Conservation (phyloP, 2,797 vertebrate species). For the Acomys russatus region DNA sequence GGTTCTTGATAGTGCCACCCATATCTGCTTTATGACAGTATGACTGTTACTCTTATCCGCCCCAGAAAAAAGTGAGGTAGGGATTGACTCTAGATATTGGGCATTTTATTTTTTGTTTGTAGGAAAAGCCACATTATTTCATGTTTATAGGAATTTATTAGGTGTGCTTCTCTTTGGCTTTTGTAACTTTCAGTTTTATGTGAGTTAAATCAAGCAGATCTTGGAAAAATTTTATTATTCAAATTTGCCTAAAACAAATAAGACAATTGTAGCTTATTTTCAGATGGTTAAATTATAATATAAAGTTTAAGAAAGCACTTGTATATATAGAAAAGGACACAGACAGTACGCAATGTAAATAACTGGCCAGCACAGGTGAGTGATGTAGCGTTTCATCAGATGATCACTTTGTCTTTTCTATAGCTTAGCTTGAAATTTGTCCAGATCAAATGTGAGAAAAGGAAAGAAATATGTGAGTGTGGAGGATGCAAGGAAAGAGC, state of each 20-base stretch:
- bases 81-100: background rate
- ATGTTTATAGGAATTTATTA: background rate
- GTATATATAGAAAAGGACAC: background rate
- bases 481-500: background rate
- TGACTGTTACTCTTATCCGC: background rate
- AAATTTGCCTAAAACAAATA: background rate
- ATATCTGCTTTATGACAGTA: background rate
- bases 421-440: background rate
- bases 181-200: background rate
- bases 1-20: background rate
- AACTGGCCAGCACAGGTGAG: background rate
- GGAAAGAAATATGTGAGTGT: background rate
- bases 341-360: background rate
- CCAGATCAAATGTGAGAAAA: background rate
- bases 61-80: background rate
- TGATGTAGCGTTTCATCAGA: background rate
- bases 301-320: background rate
- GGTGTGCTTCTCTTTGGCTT: background rate
- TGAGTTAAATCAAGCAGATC: background rate
- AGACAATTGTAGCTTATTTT: constrained; percentile 12
- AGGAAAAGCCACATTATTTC: background rate
- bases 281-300: background rate
- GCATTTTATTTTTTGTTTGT: background rate
- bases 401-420: background rate
- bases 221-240: background rate